These are phyloP conservation scores for Gonioctena quinquepunctata DNA, from an alignment of 1,140 invertebrate species.

Conservation along the genomic window DNA sequence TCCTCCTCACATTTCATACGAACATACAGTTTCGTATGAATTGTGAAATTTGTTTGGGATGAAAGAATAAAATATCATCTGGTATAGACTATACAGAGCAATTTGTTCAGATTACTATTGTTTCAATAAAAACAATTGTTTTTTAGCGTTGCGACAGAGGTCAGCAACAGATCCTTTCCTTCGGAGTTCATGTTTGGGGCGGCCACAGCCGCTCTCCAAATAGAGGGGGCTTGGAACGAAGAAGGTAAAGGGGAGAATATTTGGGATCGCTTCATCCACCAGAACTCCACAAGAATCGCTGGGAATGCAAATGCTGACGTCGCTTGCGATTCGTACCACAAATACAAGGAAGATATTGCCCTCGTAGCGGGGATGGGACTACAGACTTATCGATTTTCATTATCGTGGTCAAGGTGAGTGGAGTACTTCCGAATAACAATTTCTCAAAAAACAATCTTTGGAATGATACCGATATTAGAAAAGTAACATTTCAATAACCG, in stretches of 20 bases:
- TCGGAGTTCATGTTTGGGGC: conserved; percentile 43
- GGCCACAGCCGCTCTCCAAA: conserved; percentile 50
- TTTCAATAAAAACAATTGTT: not conserved
- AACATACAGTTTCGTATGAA: no score
- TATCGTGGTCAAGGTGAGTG: conserved; percentile 11
- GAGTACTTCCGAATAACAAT: not conserved
- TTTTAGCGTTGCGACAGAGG: not conserved
- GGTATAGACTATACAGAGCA: no score
- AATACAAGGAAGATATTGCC: conserved; percentile 7
- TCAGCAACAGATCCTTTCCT: conserved; percentile 20
- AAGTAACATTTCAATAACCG: no score
- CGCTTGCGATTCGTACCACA: not conserved
- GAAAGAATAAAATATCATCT: no score
- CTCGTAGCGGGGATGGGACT: not conserved
- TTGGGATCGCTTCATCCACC: conserved; percentile 56
- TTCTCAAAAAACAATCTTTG: no score
- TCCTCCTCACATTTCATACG: no score
- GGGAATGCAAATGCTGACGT: not conserved
- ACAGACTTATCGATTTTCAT: not conserved
- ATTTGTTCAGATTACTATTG: no score
- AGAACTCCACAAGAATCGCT: conserved; percentile 24
- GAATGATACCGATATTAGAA: no score
- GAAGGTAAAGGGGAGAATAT: conserved; percentile 57
- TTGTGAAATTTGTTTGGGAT: no score
- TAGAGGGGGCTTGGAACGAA: conserved; percentile 55